Base-by-base conservation (phyloP, 2,797 vertebrate genomes). In the Novumbra hubbsi region DNA sequence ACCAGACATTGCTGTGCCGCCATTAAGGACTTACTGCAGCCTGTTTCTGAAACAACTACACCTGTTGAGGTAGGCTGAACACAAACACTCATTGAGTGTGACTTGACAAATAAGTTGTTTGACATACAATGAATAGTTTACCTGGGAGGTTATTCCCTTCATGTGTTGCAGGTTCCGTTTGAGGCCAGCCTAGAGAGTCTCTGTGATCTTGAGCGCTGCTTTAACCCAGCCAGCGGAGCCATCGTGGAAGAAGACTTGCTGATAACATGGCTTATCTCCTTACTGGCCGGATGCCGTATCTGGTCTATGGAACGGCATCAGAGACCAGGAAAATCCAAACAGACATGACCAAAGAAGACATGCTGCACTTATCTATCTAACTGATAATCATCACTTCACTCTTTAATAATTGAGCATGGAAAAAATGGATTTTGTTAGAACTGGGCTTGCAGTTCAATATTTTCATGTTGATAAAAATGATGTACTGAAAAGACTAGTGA, bases 181-280 rank as follows among this genome's bases (percentile, higher is more conserved):
- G 41, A 45, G 11, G 41, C 66, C 34, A 45, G 41, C 66, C 41
- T 68, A n/a, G 9, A 41, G 34, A 68, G 8, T 21, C 34, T 68
- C 21, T 41, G 66, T 45, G 66, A 68, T 14, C 66, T 68, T 34
- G 66, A 68, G 66, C 66, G 66, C 66, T 68, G 66, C 41, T 68
- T 68, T 12, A 68, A 68, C 41, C 66, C 66, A 68, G 38, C 38
- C 17, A 38, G 66, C 5, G 66, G 66, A 38, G 66, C 66, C 38
- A 68, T 21, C 6, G 66, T 68, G 34, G 66, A 68, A 11, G n/a
- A 8, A 14, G 48, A 45, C 66, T 4, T 38, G 17, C 41, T 68
- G 66, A 68, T 68, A 41, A 38, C 34, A 38, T 68, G 66, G 66
- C 66, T 68, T 30, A 68, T 68, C 11, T 41, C 66, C 34, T 16